Conservation (phyloP, 2,797 vertebrate species). For the Vespertilio murinus region DNA sequence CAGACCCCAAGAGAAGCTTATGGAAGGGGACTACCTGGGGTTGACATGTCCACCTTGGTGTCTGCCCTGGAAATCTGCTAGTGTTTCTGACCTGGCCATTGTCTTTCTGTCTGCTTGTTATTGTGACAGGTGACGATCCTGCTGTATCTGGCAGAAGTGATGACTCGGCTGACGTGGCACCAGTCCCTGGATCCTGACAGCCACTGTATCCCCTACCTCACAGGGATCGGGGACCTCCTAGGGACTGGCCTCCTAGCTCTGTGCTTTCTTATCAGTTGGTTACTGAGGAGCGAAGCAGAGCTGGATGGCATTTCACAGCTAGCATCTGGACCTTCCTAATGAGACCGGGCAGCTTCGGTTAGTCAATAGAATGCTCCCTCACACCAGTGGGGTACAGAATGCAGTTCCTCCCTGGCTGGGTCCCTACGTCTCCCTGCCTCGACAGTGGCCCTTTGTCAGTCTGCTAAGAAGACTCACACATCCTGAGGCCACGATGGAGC, state of each 20-base stretch:
- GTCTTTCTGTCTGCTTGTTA: conserved; percentile 1
- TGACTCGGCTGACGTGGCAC: conserved; percentile 93
- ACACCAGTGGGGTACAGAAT: fast-evolving
- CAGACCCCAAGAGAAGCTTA: neutral
- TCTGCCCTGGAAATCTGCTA: neutral
- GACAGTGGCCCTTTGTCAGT: neutral
- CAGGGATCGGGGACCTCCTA: conserved; percentile 94
- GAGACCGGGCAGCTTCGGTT: neutral
- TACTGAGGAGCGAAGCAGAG: neutral
- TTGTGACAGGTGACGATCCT: conserved; percentile 90
- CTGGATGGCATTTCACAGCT: neutral
- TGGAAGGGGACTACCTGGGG: neutral
- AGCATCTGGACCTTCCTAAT: conserved; percentile 13
- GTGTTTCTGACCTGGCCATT: neutral
- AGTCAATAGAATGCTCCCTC: neutral
- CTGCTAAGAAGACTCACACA: neutral
- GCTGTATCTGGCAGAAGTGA: conserved; percentile 92
- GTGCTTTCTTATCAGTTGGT: conserved; percentile 54
- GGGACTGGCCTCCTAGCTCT: conserved; percentile 93
- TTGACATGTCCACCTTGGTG: neutral
- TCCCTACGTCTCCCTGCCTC: neutral
- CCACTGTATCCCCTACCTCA: conserved; percentile 98
- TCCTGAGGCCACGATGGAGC: neutral
- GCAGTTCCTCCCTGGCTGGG: neutral
- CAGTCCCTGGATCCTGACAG: conserved; percentile 94